Percentiles rank a stretch among this genome's conserved stretches.
Conservation (phyloP, 2,797 vertebrate genomes). For the Poecile montanus region DNA sequence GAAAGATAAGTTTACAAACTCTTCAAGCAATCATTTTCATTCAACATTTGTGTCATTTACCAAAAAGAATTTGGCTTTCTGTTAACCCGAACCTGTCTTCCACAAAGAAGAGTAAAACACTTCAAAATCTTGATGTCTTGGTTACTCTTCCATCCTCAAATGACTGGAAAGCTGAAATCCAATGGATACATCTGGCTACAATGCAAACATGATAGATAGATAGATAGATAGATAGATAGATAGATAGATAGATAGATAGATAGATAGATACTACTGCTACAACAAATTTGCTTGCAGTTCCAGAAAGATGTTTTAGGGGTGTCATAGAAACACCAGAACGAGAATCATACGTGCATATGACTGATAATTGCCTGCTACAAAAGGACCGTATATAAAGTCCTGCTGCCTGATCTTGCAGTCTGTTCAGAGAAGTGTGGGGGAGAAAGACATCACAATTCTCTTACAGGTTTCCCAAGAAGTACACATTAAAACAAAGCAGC, state of each 20-base stretch:
- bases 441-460: background rate
- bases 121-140: background rate
- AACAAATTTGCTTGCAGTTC: background rate
- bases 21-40: background rate
- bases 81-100: background rate
- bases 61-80: background rate
- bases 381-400: background rate
- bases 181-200: background rate
- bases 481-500: background rate
- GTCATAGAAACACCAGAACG: background rate
- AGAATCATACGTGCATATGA: background rate
- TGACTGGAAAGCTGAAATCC: background rate
- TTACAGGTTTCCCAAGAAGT: background rate
- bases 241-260: no score
- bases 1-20: background rate
- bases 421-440: fast-evolving
- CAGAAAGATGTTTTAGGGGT: background rate
- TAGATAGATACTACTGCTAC: background rate
- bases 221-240: background rate
- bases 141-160: background rate
- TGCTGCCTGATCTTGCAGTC: background rate
- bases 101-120: background rate
- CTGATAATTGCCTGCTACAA: background rate
- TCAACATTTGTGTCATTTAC: background rate
- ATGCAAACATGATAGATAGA: background rate